phyloP scores from a whole-genome alignment of 2,797 vertebrate species.

The Sebastes cheni region DNA sequence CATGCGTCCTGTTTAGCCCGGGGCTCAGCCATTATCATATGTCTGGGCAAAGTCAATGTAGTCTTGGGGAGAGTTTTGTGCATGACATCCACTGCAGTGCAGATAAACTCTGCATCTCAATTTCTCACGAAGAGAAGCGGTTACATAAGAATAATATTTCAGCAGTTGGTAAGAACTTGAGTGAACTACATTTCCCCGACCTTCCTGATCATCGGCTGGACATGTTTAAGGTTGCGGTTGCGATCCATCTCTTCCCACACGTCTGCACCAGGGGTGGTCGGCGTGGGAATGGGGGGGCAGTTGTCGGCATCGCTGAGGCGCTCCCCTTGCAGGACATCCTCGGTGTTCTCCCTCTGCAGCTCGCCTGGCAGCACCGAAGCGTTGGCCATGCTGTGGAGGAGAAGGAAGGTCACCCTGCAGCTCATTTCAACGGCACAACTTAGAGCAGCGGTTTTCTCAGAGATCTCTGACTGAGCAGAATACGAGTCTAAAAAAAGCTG shows the following conservation, averaged over 20 bases:
- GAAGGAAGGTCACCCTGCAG: slow-evolving; percentile 55
- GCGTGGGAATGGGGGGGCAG: slow-evolving; percentile 86
- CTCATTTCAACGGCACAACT: slow-evolving; percentile 39
- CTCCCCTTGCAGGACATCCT: slow-evolving; percentile 98
- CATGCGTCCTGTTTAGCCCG: too few species aligned
- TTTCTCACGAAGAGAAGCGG: neutral
- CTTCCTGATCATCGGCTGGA: slow-evolving; percentile 87
- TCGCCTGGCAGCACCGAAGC: slow-evolving; percentile 95
- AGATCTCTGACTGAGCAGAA: slow-evolving; percentile 54
- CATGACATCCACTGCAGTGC: neutral
- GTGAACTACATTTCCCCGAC: slow-evolving; percentile 72
- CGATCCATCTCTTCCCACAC: slow-evolving; percentile 97
- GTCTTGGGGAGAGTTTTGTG: neutral
- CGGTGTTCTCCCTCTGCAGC: slow-evolving; percentile 95
- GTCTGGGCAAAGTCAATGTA: neutral
- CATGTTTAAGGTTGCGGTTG: slow-evolving; percentile 90
- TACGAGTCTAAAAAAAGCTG: slow-evolving; percentile 33
- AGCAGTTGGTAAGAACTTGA: neutral
- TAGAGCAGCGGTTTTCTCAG: slow-evolving; percentile 47
- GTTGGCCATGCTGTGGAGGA: slow-evolving; percentile 92
- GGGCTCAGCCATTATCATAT: neutral
- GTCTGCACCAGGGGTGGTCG: slow-evolving; percentile 87
- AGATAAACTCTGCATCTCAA: neutral
- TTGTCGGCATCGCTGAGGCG: slow-evolving; percentile 97
- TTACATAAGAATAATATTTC: neutral